Evolutionary conservation across 2,888 invertebrate genomes (phyloP).

Genomic region (Acronicta alni): DNA sequence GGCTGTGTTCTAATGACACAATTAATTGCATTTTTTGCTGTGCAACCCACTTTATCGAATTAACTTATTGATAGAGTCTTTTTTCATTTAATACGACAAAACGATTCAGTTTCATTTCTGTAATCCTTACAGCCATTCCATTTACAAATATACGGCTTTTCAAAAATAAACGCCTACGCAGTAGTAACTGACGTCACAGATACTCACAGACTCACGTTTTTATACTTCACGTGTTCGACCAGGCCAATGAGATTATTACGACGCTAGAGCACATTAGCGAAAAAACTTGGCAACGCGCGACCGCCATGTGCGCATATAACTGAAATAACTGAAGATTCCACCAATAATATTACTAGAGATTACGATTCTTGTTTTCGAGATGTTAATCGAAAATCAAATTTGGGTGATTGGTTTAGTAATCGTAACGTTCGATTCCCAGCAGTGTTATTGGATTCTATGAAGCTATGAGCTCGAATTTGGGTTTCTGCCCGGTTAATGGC

Average conservation of each 20-base stretch:
- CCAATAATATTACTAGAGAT: slow-evolving; percentile 6
- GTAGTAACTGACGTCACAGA: slow-evolving; percentile 4
- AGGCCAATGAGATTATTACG: slow-evolving; percentile 11
- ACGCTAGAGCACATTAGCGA: slow-evolving; percentile 3
- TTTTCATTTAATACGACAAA: not conserved
- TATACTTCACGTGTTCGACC: slow-evolving; percentile 26
- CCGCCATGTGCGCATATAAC: slow-evolving; percentile 34
- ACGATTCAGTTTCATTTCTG: not conserved
- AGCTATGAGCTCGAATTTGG: too few relatives aligned
- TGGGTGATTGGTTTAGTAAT: too few relatives aligned
- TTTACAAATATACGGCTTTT: slow-evolving; percentile 6
- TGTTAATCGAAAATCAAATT: not conserved
- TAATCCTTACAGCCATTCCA: slow-evolving; percentile 3
- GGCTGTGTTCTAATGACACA: too few relatives aligned
- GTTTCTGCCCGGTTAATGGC: too few relatives aligned
- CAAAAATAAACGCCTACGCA: slow-evolving; percentile 17
- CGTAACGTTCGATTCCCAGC: too few relatives aligned
- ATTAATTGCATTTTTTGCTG: too few relatives aligned
- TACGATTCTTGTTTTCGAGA: not conserved
- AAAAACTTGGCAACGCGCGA: slow-evolving; percentile 48
- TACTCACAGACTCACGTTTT: slow-evolving; percentile 16
- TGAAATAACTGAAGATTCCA: slow-evolving; percentile 30
- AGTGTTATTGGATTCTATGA: too few relatives aligned
- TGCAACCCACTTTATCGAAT: too few relatives aligned
- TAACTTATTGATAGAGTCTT: too few relatives aligned